A percentile compares a stretch with the other conserved stretches of the same genome.
phyloP scores from a whole-genome alignment of 2,113 vertebrate species.

The Myodes glareolus region DNA sequence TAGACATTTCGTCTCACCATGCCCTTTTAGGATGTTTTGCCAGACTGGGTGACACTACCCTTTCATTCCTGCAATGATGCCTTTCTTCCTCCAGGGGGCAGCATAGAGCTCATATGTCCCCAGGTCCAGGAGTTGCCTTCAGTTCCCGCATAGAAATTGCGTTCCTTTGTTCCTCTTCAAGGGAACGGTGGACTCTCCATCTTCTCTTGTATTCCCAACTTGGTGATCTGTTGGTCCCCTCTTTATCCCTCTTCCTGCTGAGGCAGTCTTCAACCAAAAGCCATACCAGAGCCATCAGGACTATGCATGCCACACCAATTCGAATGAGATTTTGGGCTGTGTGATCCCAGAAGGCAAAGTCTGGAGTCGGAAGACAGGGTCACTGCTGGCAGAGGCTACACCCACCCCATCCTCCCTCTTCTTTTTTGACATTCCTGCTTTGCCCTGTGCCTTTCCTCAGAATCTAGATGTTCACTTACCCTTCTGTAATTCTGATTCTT shows the following conservation, averaged over 20 bases:
- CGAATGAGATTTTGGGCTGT: conserved; percentile 31
- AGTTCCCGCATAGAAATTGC: background rate
- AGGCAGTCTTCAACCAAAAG: conserved; percentile 37
- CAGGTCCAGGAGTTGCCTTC: background rate
- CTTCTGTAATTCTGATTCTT: background rate
- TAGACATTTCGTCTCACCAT: background rate
- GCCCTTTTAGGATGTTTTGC: background rate
- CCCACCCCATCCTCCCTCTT: fast-evolving
- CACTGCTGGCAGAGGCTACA: fast-evolving
- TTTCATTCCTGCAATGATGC: background rate
- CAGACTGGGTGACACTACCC: fast-evolving
- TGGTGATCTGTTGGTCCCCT: fast-evolving
- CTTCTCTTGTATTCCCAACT: fast-evolving
- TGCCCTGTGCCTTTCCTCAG: background rate
- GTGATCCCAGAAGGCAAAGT: background rate
- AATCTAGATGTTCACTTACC: background rate
- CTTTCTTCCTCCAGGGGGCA: fast-evolving
- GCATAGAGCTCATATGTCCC: background rate
- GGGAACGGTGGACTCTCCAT: background rate
- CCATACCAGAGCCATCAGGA: conserved; percentile 18
- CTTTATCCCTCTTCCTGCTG: background rate
- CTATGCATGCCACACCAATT: conserved; percentile 20
- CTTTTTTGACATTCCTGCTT: fast-evolving
- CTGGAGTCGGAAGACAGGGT: background rate
- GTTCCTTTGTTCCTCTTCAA: too few relatives aligned